Base-by-base conservation (phyloP, 2,888 invertebrate species). In the Hololepta plana region DNA sequence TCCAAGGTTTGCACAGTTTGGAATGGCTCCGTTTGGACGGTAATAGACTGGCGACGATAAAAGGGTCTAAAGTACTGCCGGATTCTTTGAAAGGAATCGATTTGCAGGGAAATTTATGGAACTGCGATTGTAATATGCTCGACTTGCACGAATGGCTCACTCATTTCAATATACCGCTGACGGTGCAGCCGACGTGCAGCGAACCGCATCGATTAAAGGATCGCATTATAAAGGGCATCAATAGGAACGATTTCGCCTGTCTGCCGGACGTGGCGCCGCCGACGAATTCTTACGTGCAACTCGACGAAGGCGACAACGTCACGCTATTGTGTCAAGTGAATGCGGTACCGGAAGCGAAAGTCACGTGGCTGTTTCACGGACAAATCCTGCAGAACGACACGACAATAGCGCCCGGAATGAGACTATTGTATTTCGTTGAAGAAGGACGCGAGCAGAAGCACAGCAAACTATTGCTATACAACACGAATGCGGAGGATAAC, bases 71-170 rank as follows among this genome's bases (percentile, higher is more conserved):
- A 44, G 68, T 77, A 41, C 62, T 81, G 31, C 80, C 82, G n/a
- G 70, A 71, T 33, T 69, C 71, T 24, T 57, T 87, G 38, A 72
- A 79, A 41, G 82, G 80, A 30, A 67, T 87, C 31, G 73, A 79
- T 43, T 57, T 88, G 38, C 76, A 85, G 49, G 75, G 74, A 49
- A 88, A 88, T 62, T 75, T 77, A 36, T 88, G 87, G 88, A 66
- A 71, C 39, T 88, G 88, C 54, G 82, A 87, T 53, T 88, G 88
- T 52, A 67, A 72, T 39, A 60, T 88, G 44, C 59, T 73, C 38
- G 72, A 79, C 42, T 57, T 87, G 44, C 72, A 80, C 45, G 56
- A 64, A 35, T 87, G 85, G 84, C 62, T 88, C 41, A 61, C 64
- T 37, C 69, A 68, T 46, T 73, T 74, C 46, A 75, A 73, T 44